These are phyloP conservation scores for Rhyacichthys aspro DNA, from an alignment of 2,797 vertebrate genomes.

Conservation along the genomic window DNA sequence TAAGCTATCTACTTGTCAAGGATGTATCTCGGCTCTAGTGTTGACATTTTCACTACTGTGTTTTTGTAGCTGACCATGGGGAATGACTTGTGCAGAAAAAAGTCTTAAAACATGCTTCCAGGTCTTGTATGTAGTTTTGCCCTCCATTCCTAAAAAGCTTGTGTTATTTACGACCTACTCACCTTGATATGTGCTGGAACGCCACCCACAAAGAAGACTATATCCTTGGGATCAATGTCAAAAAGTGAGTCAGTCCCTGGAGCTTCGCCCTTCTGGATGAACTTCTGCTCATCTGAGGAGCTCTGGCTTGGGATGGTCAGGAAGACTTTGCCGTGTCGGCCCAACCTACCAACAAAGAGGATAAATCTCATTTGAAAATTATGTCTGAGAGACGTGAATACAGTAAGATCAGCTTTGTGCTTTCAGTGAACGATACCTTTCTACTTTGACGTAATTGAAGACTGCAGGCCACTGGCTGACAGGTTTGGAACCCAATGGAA, in stretches of 20 bases:
- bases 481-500: conserved; percentile 92
- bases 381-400: neutral
- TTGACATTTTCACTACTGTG: too few relatives aligned
- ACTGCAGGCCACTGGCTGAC: conserved; percentile 95
- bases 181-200: conserved; percentile 89
- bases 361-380: neutral
- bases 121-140: too few relatives aligned
- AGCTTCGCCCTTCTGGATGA: conserved; percentile 93
- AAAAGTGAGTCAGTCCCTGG: conserved; percentile 87
- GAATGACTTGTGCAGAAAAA: too few relatives aligned
- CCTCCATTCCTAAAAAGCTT: neutral
- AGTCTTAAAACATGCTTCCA: too few relatives aligned
- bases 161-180: neutral
- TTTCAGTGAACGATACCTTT: conserved; percentile 81
- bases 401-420: neutral
- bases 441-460: conserved; percentile 95
- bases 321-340: conserved; percentile 93
- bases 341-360: conserved; percentile 80
- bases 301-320: conserved; percentile 92
- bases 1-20: too few relatives aligned
- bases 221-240: conserved; percentile 86
- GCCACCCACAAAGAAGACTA: conserved; percentile 92
- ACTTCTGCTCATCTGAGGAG: conserved; percentile 93
- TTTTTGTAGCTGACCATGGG: too few relatives aligned
- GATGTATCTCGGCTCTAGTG: too few relatives aligned